phyloP scores from a whole-genome alignment of 2,797 vertebrate genomes.

The Nothura maculosa region DNA sequence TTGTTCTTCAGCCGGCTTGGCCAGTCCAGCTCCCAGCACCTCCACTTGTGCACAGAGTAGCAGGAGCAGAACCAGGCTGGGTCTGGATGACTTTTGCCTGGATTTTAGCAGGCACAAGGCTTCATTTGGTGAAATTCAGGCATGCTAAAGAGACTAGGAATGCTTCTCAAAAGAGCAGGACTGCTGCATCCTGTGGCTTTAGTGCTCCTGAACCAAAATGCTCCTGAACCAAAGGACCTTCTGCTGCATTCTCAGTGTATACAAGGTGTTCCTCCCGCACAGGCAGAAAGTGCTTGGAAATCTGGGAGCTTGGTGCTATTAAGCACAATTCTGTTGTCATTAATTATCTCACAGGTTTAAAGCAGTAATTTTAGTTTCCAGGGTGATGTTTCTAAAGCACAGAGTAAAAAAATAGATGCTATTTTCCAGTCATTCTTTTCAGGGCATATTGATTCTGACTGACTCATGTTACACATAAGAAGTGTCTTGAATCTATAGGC shows the following conservation, averaged over 20 bases:
- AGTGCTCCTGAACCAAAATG: background rate
- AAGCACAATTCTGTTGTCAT: background rate
- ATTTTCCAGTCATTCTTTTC: background rate
- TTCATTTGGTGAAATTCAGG: background rate
- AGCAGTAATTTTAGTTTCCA: background rate
- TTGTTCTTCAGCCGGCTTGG: background rate
- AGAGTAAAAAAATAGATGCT: background rate
- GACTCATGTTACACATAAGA: background rate
- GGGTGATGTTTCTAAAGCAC: background rate
- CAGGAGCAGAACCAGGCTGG: background rate
- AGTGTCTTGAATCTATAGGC: background rate
- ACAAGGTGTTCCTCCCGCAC: background rate
- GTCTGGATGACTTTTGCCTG: background rate
- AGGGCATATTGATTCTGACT: background rate
- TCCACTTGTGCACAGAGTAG: accelerated
- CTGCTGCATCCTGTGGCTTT: background rate
- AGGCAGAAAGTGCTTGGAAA: background rate
- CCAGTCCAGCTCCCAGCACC: background rate
- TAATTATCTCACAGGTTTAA: background rate
- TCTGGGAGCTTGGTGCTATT: background rate
- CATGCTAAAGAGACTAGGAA: background rate
- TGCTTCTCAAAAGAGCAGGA: background rate
- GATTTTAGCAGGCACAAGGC: background rate
- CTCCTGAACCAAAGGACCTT: background rate
- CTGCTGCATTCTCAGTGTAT: background rate